Percentiles rank a stretch among this genome's conserved stretches.
These are phyloP conservation scores for Odontamblyopus rebecca DNA, from an alignment of 2,797 vertebrate genomes.

Conservation along the genomic window DNA sequence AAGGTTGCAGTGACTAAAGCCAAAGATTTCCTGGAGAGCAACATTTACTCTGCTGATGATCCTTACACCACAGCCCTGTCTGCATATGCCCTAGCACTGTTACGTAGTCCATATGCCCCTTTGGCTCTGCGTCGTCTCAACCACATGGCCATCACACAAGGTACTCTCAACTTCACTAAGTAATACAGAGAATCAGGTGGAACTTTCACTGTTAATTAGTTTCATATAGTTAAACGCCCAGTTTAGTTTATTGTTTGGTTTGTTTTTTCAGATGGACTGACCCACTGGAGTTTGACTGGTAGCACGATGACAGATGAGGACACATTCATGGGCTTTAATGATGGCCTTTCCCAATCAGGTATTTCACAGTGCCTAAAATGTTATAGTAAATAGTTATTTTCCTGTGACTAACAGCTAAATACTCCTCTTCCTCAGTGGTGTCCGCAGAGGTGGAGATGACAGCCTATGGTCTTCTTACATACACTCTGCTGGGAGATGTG, in stretches of 20 bases:
- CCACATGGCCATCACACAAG: constrained; percentile 90
- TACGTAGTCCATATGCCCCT: constrained; percentile 81
- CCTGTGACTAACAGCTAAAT: background rate
- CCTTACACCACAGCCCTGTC: constrained; percentile 88
- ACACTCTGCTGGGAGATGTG: constrained; percentile 87
- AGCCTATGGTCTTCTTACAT: constrained; percentile 89
- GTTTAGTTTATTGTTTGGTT: constrained; percentile 2
- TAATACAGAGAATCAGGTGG: background rate
- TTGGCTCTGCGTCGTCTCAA: constrained; percentile 82
- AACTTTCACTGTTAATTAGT: too few species aligned
- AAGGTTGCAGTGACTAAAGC: constrained; percentile 84
- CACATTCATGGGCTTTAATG: constrained; percentile 90
- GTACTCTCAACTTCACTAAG: constrained; percentile 57
- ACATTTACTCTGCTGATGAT: constrained; percentile 84
- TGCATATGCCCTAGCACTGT: constrained; percentile 84
- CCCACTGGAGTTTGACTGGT: constrained; percentile 91
- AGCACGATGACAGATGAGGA: constrained; percentile 85
- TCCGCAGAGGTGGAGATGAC: constrained; percentile 96
- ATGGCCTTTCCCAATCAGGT: constrained; percentile 92
- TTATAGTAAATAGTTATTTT: background rate
- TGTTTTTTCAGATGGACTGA: constrained; percentile 83
- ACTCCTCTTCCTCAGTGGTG: constrained; percentile 76
- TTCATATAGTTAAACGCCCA: background rate
- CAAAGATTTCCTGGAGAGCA: constrained; percentile 87
- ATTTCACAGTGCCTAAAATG: constrained; percentile 8